Percentiles rank a stretch among this genome's conserved stretches.
Conservation (phyloP, 2,888 invertebrate species). For the Drosophila kuntzei region DNA sequence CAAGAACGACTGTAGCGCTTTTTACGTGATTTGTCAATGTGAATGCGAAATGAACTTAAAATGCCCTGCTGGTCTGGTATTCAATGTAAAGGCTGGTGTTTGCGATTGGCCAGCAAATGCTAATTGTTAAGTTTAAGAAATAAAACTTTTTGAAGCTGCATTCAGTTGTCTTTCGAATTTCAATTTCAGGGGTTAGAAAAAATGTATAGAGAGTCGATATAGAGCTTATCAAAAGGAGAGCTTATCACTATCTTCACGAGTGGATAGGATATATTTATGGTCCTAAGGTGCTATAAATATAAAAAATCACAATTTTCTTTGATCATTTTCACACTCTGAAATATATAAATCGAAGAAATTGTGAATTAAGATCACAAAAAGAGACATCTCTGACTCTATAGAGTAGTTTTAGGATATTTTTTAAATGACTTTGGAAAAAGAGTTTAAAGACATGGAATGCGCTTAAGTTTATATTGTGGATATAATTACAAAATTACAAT, state of each 20-base stretch:
- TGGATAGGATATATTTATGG: too few relatives aligned
- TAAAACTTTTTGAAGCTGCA: conserved; percentile 39
- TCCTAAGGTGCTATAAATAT: too few relatives aligned
- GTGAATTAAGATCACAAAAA: not conserved
- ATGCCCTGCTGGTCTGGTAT: conserved; percentile 60
- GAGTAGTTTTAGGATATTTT: not conserved
- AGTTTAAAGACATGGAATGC: not conserved
- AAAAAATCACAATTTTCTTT: too few relatives aligned
- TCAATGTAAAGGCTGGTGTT: conserved; percentile 25
- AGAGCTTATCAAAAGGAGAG: too few relatives aligned
- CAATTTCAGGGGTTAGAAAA: not conserved
- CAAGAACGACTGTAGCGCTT: conserved; percentile 40
- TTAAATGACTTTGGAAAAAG: not conserved
- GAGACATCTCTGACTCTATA: not conserved
- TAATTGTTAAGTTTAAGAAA: conserved; percentile 49
- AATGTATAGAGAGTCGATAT: too few relatives aligned
- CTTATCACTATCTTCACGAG: too few relatives aligned
- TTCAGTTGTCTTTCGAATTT: not conserved
- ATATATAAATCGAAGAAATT: not conserved
- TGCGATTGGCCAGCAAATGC: conserved; percentile 73
- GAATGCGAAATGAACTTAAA: conserved; percentile 71
- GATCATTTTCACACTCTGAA: not conserved
- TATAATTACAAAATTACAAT: conserved; percentile 28
- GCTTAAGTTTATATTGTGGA: conserved; percentile 13
- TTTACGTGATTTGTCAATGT: conserved; percentile 75